These are phyloP conservation scores for Agrochola lychnidis DNA, from an alignment of 2,888 invertebrate genomes.

Conservation along the genomic window DNA sequence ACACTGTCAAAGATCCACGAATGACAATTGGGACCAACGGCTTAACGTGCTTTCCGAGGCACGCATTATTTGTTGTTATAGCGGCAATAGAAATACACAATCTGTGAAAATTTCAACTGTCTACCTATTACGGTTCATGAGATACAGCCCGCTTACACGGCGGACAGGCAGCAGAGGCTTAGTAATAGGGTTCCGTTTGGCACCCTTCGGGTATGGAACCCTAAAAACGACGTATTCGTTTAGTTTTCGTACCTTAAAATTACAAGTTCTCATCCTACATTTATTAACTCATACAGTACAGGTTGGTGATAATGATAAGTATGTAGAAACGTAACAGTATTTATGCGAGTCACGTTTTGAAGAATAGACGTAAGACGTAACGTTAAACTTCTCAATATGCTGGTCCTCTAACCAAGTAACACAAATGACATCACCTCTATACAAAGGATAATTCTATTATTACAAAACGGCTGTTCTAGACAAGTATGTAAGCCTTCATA, in stretches of 20 bases:
- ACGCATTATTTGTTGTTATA: too few species aligned
- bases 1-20: too few species aligned
- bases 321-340: slow-evolving; percentile 36
- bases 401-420: slow-evolving; percentile 61
- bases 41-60: too few species aligned
- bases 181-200: too few species aligned
- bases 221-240: neutral
- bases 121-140: too few species aligned
- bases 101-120: too few species aligned
- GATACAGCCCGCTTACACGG: too few species aligned
- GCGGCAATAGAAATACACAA: too few species aligned
- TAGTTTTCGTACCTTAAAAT: neutral
- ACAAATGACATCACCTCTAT: slow-evolving; percentile 58
- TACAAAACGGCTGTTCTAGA: slow-evolving; percentile 28
- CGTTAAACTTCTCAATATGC: slow-evolving; percentile 52
- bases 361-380: slow-evolving; percentile 46
- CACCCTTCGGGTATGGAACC: too few species aligned
- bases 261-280: neutral
- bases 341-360: slow-evolving; percentile 45
- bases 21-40: too few species aligned
- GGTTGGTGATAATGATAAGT: slow-evolving; percentile 36
- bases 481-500: slow-evolving; percentile 27
- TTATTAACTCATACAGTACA: slow-evolving; percentile 7
- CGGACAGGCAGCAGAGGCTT: too few species aligned
- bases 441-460: slow-evolving; percentile 50